Evolutionary conservation across 1,140 invertebrate genomes (phyloP).

Genomic region (Aporrectodea caliginosa): DNA sequence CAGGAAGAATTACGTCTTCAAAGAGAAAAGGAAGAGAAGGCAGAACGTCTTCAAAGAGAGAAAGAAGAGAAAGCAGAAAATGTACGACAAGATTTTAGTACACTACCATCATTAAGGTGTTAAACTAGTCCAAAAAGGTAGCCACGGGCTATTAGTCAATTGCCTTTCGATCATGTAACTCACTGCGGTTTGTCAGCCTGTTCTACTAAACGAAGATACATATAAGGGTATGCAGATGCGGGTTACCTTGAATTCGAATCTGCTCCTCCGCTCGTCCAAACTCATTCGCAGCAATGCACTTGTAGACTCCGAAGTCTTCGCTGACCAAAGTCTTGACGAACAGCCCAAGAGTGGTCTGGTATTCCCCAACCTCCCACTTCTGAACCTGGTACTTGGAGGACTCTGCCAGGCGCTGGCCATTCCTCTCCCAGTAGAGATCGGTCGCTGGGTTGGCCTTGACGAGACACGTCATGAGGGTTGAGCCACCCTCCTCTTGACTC

Average conservation of each 20-base stretch:
- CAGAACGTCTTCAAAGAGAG: no score
- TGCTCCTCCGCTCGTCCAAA: neutral
- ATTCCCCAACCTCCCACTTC: neutral
- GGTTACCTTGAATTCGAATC: neutral
- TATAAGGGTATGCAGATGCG: no score
- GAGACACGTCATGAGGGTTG: neutral
- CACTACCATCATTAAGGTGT: no score
- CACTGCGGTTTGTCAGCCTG: no score
- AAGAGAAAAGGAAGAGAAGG: no score
- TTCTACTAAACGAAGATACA: no score
- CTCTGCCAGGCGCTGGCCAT: neutral
- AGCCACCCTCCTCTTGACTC: neutral
- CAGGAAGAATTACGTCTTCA: no score
- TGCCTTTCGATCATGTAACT: no score
- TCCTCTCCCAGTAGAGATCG: neutral
- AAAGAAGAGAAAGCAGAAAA: no score
- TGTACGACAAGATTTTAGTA: no score
- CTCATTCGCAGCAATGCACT: neutral
- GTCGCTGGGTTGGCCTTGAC: neutral
- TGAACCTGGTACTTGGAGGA: neutral
- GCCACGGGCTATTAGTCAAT: no score
- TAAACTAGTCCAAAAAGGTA: no score
- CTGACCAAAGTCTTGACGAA: neutral
- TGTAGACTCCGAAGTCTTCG: neutral
- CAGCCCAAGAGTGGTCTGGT: neutral